Evolutionary conservation across 64 coral and sea anemone genomes (phyloP).

Genomic region (Dendronephthya gigantea): DNA sequence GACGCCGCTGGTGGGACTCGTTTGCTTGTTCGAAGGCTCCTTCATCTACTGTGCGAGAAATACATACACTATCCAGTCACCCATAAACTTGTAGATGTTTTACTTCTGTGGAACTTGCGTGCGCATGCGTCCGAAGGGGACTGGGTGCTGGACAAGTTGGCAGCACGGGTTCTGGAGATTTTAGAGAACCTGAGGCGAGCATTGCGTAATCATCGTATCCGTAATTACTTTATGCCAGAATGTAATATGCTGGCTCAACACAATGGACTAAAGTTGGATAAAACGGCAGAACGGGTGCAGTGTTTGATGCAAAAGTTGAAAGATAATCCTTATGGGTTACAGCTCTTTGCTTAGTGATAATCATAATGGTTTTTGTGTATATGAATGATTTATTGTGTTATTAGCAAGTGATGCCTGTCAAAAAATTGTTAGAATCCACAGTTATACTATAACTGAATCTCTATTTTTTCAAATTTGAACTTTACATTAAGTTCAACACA

Average conservation of each 20-base stretch:
- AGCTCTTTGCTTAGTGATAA: background rate
- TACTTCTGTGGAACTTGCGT: background rate
- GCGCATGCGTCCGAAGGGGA: background rate
- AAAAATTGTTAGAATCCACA: no score
- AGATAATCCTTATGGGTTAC: background rate
- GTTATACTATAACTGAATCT: no score
- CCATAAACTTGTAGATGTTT: background rate
- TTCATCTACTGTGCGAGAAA: background rate
- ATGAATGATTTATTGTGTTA: background rate
- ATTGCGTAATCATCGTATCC: background rate
- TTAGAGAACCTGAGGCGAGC: background rate
- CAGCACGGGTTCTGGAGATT: background rate
- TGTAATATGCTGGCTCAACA: background rate
- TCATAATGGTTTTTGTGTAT: background rate
- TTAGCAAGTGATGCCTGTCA: no score
- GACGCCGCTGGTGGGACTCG: background rate
- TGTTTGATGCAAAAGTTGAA: background rate
- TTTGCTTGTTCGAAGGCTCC: background rate
- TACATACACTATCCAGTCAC: background rate
- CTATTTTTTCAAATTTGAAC: no score
- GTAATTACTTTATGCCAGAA: background rate
- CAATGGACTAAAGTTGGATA: background rate
- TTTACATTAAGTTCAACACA: no score
- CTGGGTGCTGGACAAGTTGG: background rate
- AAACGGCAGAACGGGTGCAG: background rate